A percentile compares a stretch with the other conserved stretches of the same genome.
Evolutionary conservation across 2,797 vertebrate genomes (phyloP).

Genomic region (Sorex maritimensis): DNA sequence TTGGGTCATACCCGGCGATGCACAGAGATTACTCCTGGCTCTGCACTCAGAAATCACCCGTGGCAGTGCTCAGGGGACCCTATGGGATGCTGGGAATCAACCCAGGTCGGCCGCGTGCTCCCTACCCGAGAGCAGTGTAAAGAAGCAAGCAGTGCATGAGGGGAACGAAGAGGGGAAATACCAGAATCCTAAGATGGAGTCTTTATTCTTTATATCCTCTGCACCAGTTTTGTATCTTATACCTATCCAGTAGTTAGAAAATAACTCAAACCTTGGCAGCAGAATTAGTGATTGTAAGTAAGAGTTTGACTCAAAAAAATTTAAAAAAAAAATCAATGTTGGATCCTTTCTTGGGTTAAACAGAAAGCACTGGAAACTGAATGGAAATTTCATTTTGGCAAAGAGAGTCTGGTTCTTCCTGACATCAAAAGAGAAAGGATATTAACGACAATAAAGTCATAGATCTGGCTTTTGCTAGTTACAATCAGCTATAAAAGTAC

Average conservation of each 20-base stretch:
- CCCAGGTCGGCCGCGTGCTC: no score
- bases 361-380: slow-evolving; percentile 65
- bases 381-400: slow-evolving; percentile 60
- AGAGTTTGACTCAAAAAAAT: slow-evolving; percentile 17
- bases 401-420: slow-evolving; percentile 52
- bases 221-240: slow-evolving; percentile 49
- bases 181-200: neutral
- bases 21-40: no score
- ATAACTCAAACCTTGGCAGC: slow-evolving; percentile 33
- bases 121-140: neutral
- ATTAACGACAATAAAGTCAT: slow-evolving; percentile 1
- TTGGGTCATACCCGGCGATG: no score
- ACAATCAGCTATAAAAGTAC: slow-evolving; percentile 48
- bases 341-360: slow-evolving; percentile 48
- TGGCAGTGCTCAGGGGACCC: no score
- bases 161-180: neutral
- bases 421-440: slow-evolving; percentile 49
- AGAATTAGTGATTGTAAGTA: slow-evolving; percentile 50
- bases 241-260: slow-evolving; percentile 33
- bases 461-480: slow-evolving; percentile 64
- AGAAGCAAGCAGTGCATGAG: neutral
- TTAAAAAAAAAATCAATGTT: neutral
- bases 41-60: no score
- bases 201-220: slow-evolving; percentile 48
- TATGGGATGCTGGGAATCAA: no score